Evolutionary conservation across 2,113 vertebrate genomes (phyloP), one percentile per base, ranked within the genome.

Genomic region (Dolichallabes microphthalmus): DNA sequence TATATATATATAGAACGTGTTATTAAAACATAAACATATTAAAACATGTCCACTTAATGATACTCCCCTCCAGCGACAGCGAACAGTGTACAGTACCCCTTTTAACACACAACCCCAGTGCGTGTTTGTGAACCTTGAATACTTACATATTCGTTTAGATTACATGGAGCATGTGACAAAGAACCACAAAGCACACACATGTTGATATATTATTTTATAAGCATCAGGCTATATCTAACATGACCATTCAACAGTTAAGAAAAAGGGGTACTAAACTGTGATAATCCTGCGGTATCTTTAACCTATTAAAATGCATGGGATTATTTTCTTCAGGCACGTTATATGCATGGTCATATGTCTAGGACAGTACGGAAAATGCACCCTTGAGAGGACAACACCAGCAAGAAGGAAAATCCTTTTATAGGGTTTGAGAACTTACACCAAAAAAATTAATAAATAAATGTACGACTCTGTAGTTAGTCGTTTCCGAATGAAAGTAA

Each of bases 101-200:
- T 17, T 7, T 25, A 58, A 19, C 3, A 0, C n/a, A 22, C 1
- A 1, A 9, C 35, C 10, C 19, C n/a, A 3, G 6, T 17, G 74
- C 9, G 52, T 57, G 64, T 39, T 57, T 63, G 50, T 53, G 20
- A 25, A n/a, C 20, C 52, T 9, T 22, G 81, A 27, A 71, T 82
- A 53, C 10, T 57, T 82, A 39, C 81, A 73, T 58, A 82, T 73
- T 57, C 32, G n/a, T 63, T 82, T 45, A 82, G 30, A 82, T 55
- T 71, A 27, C 64, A n/a, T 14, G 81, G 27, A 71, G 68, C 81
- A 82, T 73, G 81, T 82, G 52, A 14, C 12, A 50, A 52, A 25
- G 22, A 57, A 77, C 17, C 52, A 32, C 45, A 53, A 1, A 10
- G 4, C 75, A 57, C 75, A 19, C 45, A 11, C 3, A 15, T 57